These are phyloP conservation scores for Drosophila pseudoananassae DNA, from an alignment of 1,140 invertebrate genomes.

Conservation along the genomic window DNA sequence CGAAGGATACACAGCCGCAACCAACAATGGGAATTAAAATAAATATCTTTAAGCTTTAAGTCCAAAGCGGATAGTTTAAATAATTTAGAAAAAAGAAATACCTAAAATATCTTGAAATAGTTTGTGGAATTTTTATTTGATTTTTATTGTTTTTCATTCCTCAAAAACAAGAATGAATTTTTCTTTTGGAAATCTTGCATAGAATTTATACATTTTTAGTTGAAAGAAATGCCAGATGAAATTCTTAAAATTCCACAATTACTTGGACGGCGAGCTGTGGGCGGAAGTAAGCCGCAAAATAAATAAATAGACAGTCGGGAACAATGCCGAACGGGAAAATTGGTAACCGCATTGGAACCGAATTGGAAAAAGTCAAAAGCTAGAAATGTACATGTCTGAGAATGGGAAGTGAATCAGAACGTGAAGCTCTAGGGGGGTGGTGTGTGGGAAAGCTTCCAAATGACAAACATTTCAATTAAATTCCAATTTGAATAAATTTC, in stretches of 20 bases:
- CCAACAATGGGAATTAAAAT: not conserved
- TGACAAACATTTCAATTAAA: constrained; percentile 74
- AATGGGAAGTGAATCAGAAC: too few relatives aligned
- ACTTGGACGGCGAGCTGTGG: constrained; percentile 9
- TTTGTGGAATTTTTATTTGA: too few relatives aligned
- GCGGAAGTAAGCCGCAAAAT: constrained; percentile 45
- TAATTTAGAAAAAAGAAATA: too few relatives aligned
- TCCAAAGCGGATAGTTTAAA: too few relatives aligned
- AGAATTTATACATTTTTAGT: not conserved
- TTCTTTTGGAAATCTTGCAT: not conserved
- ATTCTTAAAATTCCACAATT: constrained; percentile 40
- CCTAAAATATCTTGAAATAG: too few relatives aligned
- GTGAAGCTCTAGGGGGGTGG: not conserved
- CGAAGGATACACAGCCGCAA: not conserved
- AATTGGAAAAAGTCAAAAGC: constrained; percentile 45
- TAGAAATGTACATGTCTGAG: constrained; percentile 3
- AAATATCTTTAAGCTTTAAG: too few relatives aligned
- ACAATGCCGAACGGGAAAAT: constrained; percentile 17
- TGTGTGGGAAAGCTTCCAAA: constrained; percentile 55
- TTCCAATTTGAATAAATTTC: constrained; percentile 67
- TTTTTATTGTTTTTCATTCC: too few relatives aligned
- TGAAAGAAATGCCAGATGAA: constrained; percentile 2
- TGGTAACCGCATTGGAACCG: constrained; percentile 8
- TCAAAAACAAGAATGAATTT: too few relatives aligned
- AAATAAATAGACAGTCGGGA: constrained; percentile 35